Evolutionary conservation across 2,888 invertebrate species (phyloP), one percentile per base, ranked within the genome.

Genomic region (Leptothorax acervorum): DNA sequence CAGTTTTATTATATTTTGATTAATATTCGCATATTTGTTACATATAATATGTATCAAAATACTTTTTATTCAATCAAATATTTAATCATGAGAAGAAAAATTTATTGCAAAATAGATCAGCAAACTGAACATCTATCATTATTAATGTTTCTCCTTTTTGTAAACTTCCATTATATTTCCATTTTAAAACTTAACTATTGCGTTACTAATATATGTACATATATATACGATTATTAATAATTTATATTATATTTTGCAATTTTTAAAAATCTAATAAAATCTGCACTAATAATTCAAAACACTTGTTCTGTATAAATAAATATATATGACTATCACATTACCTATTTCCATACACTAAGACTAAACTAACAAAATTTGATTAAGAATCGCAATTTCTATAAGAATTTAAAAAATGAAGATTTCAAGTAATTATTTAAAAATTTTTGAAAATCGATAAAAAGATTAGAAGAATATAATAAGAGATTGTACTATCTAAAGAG

Each of bases 1-100:
- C 35, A 2, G 15, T 73, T 73, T 73, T 12, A 70, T 68, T 68
- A 48, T 35, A 71, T 71, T 3, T 35, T n/a, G 4, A 71, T 55
- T 71, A 1, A 11, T 51, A 3, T 71, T 68, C 4, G 12, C 3
- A 35, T 31, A 71, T 71, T 71, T 45, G 4, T 71, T 39, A 70
- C 70, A 8, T n/a, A 11, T 12, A 45, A 3, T 11, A 5, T 35
- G 18, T 62, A 18, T 18, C 18, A 62, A 62, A 39, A 63, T 39
- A 35, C 4, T 39, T 63, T 35, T n/a, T 18, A 51, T 18, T 51
- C 6, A 62, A 35, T 53, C 3, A 48, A 3, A 23, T 70, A 53
- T 35, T 51, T 1, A 45, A 31, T n/a, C 11, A 62, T n/a, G 15
- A 65, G n/a, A 45, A 0, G 6, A 55, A 55, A 71, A 39, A 39